phyloP scores from a whole-genome alignment of 37 sponge, comb jelly and placozoan species.

The Chondrosia reniformis region DNA sequence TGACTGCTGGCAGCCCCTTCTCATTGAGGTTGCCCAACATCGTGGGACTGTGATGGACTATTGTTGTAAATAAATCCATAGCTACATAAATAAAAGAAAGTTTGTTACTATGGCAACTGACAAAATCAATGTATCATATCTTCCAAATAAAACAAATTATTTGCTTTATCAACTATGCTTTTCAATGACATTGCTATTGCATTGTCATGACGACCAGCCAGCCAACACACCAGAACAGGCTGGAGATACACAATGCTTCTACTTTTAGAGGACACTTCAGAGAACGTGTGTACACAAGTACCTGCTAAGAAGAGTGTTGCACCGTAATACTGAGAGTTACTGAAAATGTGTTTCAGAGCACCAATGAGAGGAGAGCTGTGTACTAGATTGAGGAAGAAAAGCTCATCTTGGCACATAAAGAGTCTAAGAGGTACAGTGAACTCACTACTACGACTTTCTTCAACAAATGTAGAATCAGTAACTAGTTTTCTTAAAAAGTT shows the following conservation, averaged over 20 bases:
- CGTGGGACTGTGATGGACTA: conserved; percentile 90
- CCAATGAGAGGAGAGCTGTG: conserved; percentile 79
- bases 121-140: neutral
- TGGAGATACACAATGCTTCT: conserved; percentile 5
- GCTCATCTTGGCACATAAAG: neutral
- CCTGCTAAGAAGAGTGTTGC: conserved; percentile 91
- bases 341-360: conserved; percentile 90
- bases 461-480: conserved; percentile 86
- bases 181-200: neutral
- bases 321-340: conserved; percentile 95
- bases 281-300: conserved; percentile 11
- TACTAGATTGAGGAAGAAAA: conserved; percentile 39
- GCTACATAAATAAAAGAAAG: conserved; percentile 35
- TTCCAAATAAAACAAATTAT: neutral
- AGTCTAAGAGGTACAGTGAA: neutral
- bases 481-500: conserved; percentile 95
- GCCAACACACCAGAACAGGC: neutral
- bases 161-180: neutral
- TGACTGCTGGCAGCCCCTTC: conserved; percentile 83
- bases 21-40: conserved; percentile 87
- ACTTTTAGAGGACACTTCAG: too few species aligned
- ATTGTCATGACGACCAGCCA: neutral
- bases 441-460: conserved; percentile 84
- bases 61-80: conserved; percentile 83
- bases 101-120: neutral